Evolutionary conservation across 2,888 invertebrate genomes (phyloP).

Genomic region (Cephus runcator): DNA sequence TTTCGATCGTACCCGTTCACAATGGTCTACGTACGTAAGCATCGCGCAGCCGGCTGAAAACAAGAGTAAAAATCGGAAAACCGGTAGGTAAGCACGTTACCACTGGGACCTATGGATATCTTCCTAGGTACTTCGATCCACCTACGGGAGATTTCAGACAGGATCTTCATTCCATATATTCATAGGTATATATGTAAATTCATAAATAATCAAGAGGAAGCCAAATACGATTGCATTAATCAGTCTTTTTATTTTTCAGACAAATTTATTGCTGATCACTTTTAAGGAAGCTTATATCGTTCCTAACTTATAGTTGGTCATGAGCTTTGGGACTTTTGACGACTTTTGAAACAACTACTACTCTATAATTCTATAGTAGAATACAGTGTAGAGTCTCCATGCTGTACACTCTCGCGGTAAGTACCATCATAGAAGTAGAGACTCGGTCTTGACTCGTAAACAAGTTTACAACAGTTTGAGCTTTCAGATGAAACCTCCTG

Average conservation of each 20-base stretch:
- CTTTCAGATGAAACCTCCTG: neutral
- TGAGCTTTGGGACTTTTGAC: neutral
- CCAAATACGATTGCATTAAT: neutral
- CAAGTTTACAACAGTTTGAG: neutral
- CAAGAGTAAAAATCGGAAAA: conserved; percentile 4
- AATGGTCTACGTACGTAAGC: conserved; percentile 1
- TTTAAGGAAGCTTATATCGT: neutral
- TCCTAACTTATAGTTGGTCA: neutral
- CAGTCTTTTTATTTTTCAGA: neutral
- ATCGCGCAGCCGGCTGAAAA: conserved; percentile 2
- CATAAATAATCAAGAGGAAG: neutral
- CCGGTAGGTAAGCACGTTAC: neutral
- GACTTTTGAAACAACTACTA: neutral
- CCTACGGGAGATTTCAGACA: neutral
- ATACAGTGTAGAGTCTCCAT: neutral
- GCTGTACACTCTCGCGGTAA: neutral
- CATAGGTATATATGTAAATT: neutral
- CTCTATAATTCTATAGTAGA: neutral
- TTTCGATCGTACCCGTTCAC: conserved; percentile 1
- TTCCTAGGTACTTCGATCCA: neutral
- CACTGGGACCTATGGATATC: neutral
- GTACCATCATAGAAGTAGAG: neutral
- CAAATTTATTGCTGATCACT: neutral
- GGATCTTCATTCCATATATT: neutral
- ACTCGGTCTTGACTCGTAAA: neutral